phyloP scores from a whole-genome alignment of 35 echinoderm and acorn worm genomes.

The Lytechinus pictus region DNA sequence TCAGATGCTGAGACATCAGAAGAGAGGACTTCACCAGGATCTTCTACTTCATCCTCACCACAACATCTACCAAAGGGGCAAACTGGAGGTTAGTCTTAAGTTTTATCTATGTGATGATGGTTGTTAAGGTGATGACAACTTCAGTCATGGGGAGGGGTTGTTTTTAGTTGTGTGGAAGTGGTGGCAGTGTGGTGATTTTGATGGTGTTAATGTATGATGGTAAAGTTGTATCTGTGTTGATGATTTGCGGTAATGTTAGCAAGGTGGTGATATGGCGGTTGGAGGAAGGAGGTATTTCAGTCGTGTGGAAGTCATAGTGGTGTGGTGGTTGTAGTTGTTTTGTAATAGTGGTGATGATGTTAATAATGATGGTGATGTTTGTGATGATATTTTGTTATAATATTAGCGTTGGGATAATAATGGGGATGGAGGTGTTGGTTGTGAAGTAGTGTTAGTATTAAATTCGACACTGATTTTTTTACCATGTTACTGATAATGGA shows the following conservation, averaged over 20 bases:
- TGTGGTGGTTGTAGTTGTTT: background rate
- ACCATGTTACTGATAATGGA: background rate
- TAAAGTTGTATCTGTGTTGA: background rate
- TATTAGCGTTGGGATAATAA: background rate
- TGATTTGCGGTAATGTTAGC: too few species aligned
- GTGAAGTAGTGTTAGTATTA: background rate
- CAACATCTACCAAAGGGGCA: conserved; percentile 5
- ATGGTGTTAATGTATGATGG: background rate
- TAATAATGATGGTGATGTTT: background rate
- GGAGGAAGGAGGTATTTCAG: background rate
- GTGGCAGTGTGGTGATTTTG: background rate
- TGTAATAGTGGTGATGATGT: background rate
- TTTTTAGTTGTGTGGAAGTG: background rate
- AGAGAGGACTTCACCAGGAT: conserved; percentile 14
- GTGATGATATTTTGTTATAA: background rate
- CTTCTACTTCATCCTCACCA: background rate
- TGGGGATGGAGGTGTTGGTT: background rate
- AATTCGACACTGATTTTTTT: too few species aligned
- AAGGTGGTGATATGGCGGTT: background rate
- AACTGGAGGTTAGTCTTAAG: background rate
- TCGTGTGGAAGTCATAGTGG: background rate
- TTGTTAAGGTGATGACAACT: background rate
- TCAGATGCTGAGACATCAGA: background rate
- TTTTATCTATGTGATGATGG: background rate
- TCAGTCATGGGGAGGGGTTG: background rate